Base-by-base conservation (phyloP, 2,888 invertebrate genomes). In the Dorcus parallelipipedus region DNA sequence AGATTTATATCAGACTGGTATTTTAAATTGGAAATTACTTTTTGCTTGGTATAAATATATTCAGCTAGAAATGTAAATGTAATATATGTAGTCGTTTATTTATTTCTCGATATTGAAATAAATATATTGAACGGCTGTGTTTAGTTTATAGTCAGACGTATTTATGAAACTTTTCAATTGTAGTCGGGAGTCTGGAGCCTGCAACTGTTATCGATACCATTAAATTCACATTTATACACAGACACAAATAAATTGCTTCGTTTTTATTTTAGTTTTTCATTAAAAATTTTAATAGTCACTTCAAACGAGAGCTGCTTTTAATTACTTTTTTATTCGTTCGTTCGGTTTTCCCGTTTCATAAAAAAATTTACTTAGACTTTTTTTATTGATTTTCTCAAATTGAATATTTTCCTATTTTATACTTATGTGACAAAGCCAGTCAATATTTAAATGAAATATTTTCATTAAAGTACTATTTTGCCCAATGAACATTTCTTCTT, bases 21-120 rank as follows among this genome's bases (percentile, higher is more conserved):
- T 67, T 69, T 69, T 69, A 68, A 67, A 69, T 68, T 67, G 67
- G 65, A 68, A 67, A 68, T 68, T 67, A 68, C 67, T 65, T 68
- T 67, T 68, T 64, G 64, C 63, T 60, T 62, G 60, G 63, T 59
- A 65, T 60, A 65, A 64, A 67, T 68, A 65, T 61, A 66, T 65
- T 59, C 56, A 64, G 52, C 57, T 64, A 58, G 60, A 63, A 58
- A 63, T 58, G 63, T 56, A 60, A 60, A 63, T 61, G 61, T 60
- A 51, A 56, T 56, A 52, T 52, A 52, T 56, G 51, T 52, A 26
- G 41, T 23, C 45, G 40, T 51, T 65, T 67, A 65, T 67, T 64
- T 66, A 65, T 63, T 66, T 63, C 66, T 56, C 63, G 58, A 64
- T 67, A 65, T 65, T 64, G 66, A 65, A 65, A 66, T 65, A 67